A percentile compares a stretch with the other conserved stretches of the same genome.
Evolutionary conservation across 2,113 vertebrate genomes (phyloP).

Genomic region (Amblyopsis rosae): DNA sequence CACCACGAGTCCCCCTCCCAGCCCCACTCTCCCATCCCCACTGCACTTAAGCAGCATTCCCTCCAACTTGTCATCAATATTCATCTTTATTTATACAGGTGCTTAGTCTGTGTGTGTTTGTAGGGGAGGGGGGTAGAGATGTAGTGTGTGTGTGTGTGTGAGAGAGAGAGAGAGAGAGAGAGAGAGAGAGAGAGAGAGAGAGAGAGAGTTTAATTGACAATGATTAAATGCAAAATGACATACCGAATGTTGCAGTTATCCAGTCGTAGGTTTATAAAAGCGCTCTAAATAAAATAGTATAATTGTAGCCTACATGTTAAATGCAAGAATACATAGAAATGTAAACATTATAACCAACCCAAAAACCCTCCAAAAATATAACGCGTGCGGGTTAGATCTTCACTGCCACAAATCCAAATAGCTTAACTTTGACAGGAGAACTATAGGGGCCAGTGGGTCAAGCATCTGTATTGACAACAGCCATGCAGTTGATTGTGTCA

Average conservation of each 20-base stretch:
- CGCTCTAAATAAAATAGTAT: too few relatives aligned
- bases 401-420: too few relatives aligned
- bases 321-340: not conserved
- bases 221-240: not conserved
- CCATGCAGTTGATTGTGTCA: conserved; percentile 28
- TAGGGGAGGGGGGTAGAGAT: not conserved
- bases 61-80: conserved; percentile 96
- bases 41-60: conserved; percentile 96
- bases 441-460: not conserved
- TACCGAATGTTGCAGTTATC: not conserved
- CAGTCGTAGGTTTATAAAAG: not conserved
- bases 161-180: too few relatives aligned
- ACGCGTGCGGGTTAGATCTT: too few relatives aligned
- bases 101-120: conserved; percentile 22
- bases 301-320: too few relatives aligned
- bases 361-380: not conserved
- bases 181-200: not conserved
- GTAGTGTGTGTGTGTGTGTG: too few relatives aligned
- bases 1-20: conserved; percentile 75
- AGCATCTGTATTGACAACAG: conserved; percentile 8
- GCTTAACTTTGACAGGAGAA: not conserved
- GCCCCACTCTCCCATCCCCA: conserved; percentile 74
- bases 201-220: not conserved
- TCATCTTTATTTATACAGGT: conserved; percentile 84
- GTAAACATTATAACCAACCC: not conserved